Base-by-base conservation (phyloP, 2,888 invertebrate genomes). In the Rhaphigaster nebulosa region DNA sequence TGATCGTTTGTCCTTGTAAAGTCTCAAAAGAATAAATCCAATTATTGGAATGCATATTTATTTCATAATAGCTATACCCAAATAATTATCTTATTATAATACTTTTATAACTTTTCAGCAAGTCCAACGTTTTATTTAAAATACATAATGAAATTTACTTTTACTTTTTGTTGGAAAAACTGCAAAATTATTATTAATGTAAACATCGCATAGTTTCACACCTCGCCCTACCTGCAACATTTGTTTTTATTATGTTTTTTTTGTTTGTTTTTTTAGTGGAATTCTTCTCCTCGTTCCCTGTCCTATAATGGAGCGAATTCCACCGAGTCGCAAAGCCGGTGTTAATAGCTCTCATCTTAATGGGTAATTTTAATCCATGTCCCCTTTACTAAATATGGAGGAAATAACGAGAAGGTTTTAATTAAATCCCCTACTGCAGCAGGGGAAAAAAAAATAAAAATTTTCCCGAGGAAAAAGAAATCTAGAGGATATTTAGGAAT, bases 341-440 rank as follows among this genome's bases (percentile, higher is more conserved):
- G 84, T 84, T 84, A 84, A 84, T 84, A 84, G 84, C 84, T 13
- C 26, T 84, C 45, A 45, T 84, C n/a, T 45, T 45, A 84, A 84
- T 84, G 84, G 84, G 84, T 45, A 84, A 84, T 84, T 84, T 84
- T 84, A 84, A 84, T 84, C 26, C 23, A n/a, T 50, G 84, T n/a
- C 45, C 84, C n/a, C 84, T 13, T 84, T 84, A 50, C 84, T 84
- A 84, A 84, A 84, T 84, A 84, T 26, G 41, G 41, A 18, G 45
- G 26, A 45, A 84, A 41, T 84, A 45, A 84, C 84, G 12, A 84
- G 84, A 12, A n/a, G 41, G 26, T 26, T 84, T 84, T 84, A 84
- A 84, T 84, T 84, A 84, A 45, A 84, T 80, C 80, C 41, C 15
- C 13, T 2, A 4, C 70, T 38, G 1, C 34, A 6, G n/a, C 2